Evolutionary conservation across 2,797 vertebrate genomes (phyloP), one percentile per base, ranked within the genome.

Genomic region (Eulemur albifrons): DNA sequence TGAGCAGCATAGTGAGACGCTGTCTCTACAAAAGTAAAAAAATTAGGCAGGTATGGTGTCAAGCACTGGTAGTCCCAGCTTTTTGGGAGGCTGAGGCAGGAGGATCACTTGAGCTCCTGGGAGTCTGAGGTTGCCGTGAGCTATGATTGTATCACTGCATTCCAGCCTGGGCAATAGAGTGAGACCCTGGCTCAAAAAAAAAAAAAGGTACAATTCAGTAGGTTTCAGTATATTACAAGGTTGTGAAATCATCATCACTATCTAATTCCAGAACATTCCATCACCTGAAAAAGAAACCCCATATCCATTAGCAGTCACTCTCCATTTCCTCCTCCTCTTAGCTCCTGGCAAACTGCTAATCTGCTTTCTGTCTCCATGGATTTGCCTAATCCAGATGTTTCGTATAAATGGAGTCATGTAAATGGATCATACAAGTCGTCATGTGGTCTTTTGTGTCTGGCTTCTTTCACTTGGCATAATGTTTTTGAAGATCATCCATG

Each of bases 191-290:
- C 61, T 65, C 32, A 17, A 32, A 13, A 32, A 65, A 32, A 59
- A 11, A 32, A 50, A 50, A 76, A 32, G 45, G 3, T 50, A 17
- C 7, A 32, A 1, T 5, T 13, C 63, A 11, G 45, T 40, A 7
- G 69, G 45, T 45, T 93, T 90, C 1, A 21, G 38, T 12, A 0
- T 5, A 15, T 3, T 9, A 25, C 57, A 10, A 21, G 13, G 17
- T 32, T 52, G 45, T 52, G 52, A 38, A 65, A 83, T 52, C 32
- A 20, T n/a, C 54, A 35, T 40, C 7, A 25, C 50, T 38, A 8
- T 13, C 52, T 61, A 40, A 57, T 69, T 50, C 88, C 81, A 88
- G 90, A 88, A 43, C 59, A 45, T 77, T 65, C 32, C 80, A 88
- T 84, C 85, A n/a, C 63, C 18, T 9, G 72, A 77, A 65, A 59